phyloP scores from a whole-genome alignment of 2,113 vertebrate species.

The Sorex araneus region DNA sequence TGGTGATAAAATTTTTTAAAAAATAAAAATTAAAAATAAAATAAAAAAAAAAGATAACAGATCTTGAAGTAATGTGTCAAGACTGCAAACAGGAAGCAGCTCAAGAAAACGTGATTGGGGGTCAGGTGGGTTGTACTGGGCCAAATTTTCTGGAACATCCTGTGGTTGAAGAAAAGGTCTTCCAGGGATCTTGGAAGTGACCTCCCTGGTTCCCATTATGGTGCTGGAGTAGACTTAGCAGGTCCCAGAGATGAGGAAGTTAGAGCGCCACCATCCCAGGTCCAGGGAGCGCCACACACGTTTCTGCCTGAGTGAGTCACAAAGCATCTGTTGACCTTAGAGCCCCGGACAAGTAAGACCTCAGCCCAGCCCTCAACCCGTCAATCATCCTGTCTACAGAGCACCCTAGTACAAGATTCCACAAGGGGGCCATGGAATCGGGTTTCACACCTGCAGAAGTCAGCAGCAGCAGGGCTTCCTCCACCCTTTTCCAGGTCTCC shows the following conservation, averaged over 20 bases:
- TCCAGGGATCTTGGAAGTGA: background rate
- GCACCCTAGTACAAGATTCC: background rate
- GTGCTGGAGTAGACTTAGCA: background rate
- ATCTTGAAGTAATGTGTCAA: background rate
- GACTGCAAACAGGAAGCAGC: background rate
- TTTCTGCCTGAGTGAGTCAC: background rate
- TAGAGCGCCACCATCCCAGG: background rate
- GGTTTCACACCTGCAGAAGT: background rate
- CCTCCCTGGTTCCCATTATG: background rate
- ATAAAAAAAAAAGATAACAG: background rate
- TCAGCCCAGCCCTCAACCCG: no score
- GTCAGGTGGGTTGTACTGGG: background rate
- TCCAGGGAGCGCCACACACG: background rate
- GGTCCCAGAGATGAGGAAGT: background rate
- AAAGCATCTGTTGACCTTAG: background rate
- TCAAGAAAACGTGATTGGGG: background rate
- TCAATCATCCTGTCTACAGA: background rate
- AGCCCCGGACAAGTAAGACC: background rate
- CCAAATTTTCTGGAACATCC: background rate
- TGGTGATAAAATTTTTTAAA: no score
- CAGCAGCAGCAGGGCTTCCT: constrained; percentile 63
- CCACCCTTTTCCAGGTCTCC: background rate
- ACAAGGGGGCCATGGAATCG: background rate
- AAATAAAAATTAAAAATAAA: no score
- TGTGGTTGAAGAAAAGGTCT: background rate